These are phyloP conservation scores for Melanostigma gelatinosum DNA, from an alignment of 2,113 vertebrate genomes.

Conservation along the genomic window DNA sequence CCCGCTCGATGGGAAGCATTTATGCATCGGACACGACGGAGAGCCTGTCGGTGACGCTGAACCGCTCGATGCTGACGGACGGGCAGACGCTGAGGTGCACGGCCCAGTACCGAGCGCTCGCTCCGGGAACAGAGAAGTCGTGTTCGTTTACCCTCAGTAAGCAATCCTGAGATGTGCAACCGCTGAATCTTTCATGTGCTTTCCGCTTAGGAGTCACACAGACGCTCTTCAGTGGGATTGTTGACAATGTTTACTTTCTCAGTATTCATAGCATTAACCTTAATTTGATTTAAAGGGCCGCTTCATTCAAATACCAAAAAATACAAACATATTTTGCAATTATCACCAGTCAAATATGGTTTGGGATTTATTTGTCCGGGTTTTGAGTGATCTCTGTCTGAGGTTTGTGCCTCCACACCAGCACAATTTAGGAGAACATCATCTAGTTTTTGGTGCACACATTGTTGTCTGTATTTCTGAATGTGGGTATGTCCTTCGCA, in stretches of 20 bases:
- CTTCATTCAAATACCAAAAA: background rate
- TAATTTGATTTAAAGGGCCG: background rate
- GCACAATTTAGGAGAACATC: background rate
- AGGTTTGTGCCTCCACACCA: background rate
- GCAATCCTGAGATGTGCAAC: constrained; percentile 53
- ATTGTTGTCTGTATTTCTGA: background rate
- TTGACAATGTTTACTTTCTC: background rate
- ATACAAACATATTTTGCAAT: background rate
- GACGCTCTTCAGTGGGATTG: background rate
- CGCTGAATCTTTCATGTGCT: constrained; percentile 41
- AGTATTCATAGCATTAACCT: background rate
- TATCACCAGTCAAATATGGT: background rate
- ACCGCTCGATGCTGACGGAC: constrained; percentile 79
- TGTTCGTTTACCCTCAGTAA: constrained; percentile 89
- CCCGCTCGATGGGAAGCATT: background rate
- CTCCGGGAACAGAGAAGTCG: constrained; percentile 11
- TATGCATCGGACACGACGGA: constrained; percentile 46
- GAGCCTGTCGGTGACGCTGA: constrained; percentile 77
- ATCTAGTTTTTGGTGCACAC: background rate
- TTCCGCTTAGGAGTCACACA: constrained; percentile 33
- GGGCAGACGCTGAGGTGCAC: constrained; percentile 84
- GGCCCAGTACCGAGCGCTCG: constrained; percentile 72
- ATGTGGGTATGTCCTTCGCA: background rate
- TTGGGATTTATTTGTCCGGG: background rate
- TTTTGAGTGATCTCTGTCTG: background rate